Conservation (phyloP, 2,113 vertebrate species). For the Patagioenas fasciata region DNA sequence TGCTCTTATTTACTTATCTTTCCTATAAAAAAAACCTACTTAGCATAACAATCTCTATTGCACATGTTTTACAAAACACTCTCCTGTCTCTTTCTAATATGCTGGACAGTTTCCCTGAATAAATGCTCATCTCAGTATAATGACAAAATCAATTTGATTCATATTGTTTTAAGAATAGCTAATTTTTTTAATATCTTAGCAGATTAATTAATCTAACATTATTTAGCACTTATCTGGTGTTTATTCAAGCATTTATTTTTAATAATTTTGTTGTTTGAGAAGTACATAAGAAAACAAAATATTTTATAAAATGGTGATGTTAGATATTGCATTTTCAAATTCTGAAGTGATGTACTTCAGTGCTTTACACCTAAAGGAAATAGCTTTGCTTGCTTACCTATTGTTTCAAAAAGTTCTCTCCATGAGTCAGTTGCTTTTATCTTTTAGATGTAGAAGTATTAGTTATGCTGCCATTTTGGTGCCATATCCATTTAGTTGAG, state of each 20-base stretch:
- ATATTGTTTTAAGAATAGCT: not conserved
- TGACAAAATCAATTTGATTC: not conserved
- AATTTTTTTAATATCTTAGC: not conserved
- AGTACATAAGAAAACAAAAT: not conserved
- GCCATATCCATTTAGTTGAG: not conserved
- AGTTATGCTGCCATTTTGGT: not conserved
- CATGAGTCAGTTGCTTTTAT: not conserved
- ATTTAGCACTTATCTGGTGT: not conserved
- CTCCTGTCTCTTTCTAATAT: not conserved
- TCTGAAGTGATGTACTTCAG: not conserved
- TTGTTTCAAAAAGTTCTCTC: not conserved
- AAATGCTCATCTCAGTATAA: not conserved
- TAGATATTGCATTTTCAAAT: not conserved
- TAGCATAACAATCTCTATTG: slow-evolving; percentile 19
- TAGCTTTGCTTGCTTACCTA: not conserved
- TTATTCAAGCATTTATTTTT: not conserved
- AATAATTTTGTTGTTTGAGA: not conserved
- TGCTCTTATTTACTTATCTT: slow-evolving; percentile 29
- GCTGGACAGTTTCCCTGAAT: not conserved
- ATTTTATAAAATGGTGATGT: not conserved
- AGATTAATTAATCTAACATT: not conserved
- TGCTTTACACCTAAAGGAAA: not conserved
- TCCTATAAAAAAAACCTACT: not conserved
- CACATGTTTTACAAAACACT: not conserved
- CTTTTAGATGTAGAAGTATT: not conserved